Evolutionary conservation across 2,888 invertebrate genomes (phyloP).

Genomic region (Lasioglossum oenotherae): DNA sequence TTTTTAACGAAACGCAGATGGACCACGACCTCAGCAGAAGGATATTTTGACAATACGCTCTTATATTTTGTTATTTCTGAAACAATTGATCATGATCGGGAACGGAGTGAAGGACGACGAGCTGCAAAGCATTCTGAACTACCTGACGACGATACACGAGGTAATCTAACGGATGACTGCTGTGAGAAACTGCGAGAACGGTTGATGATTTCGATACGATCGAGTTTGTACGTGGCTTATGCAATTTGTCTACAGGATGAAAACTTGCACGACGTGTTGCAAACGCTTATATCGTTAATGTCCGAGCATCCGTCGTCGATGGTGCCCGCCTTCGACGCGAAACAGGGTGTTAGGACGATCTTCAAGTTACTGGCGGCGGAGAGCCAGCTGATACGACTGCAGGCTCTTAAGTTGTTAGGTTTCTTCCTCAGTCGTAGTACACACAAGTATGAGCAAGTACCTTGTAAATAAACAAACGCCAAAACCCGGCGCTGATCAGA

Average conservation of each 20-base stretch:
- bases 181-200: neutral
- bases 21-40: conserved; percentile 96
- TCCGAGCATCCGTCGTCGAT: conserved; percentile 99
- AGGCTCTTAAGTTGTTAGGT: conserved; percentile 97
- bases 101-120: conserved; percentile 99
- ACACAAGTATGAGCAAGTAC: conserved; percentile 91
- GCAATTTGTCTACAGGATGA: conserved; percentile 90
- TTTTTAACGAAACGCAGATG: conserved; percentile 90
- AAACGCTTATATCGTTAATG: conserved; percentile 98
- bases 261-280: conserved; percentile 98
- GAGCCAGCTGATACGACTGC: conserved; percentile 97
- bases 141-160: conserved; percentile 98
- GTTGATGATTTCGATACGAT: neutral
- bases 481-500: neutral
- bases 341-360: conserved; percentile 97
- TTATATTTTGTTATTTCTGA: conserved; percentile 97
- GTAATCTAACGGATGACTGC: conserved; percentile 85
- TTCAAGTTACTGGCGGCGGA: conserved; percentile 98
- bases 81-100: conserved; percentile 98
- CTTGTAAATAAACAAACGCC: neutral
- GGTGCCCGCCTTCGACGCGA: conserved; percentile 99
- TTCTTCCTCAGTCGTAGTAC: conserved; percentile 99
- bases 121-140: conserved; percentile 98
- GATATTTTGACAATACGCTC: conserved; percentile 97
- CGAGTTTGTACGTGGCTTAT: neutral